Conservation (phyloP, 1,140 invertebrate genomes). For the Saxidomus purpurata region DNA sequence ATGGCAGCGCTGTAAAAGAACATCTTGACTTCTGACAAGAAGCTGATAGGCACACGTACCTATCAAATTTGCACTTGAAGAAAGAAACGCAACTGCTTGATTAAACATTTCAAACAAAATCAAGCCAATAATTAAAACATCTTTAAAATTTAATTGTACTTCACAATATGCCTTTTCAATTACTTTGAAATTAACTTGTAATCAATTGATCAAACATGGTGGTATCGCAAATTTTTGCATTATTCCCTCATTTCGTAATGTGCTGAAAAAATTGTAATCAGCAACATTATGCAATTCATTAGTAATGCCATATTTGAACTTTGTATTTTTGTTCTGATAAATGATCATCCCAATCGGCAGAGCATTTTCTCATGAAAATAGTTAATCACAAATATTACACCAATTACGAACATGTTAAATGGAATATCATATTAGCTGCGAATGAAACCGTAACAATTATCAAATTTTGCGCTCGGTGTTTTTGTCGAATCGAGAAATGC, state of each 20-base stretch:
- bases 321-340: neutral
- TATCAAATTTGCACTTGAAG: too few relatives aligned
- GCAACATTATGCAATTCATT: conserved; percentile 13
- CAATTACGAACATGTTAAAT: conserved; percentile 8
- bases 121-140: neutral
- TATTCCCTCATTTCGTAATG: neutral
- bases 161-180: neutral
- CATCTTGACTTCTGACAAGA: conserved; percentile 16
- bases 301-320: neutral
- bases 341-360: neutral
- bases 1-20: neutral
- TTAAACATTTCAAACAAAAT: neutral
- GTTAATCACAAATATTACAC: neutral
- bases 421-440: neutral
- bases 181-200: neutral
- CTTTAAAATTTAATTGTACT: neutral
- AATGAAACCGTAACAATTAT: neutral
- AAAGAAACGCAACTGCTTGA: neutral
- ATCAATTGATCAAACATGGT: neutral
- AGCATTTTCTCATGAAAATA: conserved; percentile 11
- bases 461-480: neutral
- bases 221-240: neutral
- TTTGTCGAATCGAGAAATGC: conserved; percentile 3
- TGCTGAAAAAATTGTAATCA: neutral
- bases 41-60: neutral